A percentile compares a stretch with the other conserved stretches of the same genome.
Evolutionary conservation across 2,888 invertebrate genomes (phyloP).

Genomic region (Thecocarcelia acutangulata): DNA sequence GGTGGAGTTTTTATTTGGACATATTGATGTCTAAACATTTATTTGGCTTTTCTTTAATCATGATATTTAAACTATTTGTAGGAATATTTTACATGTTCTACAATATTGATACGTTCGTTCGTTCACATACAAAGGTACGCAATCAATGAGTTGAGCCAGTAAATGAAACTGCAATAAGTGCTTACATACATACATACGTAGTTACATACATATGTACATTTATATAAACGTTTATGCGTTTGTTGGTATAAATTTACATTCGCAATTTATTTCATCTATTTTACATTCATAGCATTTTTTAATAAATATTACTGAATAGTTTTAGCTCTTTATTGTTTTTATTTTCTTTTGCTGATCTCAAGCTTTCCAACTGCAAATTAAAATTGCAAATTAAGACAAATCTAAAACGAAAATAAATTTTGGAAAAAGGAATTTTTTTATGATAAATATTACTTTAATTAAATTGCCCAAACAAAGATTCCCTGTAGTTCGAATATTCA

Average conservation of each 20-base stretch:
- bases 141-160: conserved; percentile 24
- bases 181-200: too few species aligned
- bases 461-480: too few species aligned
- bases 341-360: neutral
- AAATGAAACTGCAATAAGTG: conserved; percentile 18
- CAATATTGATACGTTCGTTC: conserved; percentile 16
- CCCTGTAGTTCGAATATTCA: too few species aligned
- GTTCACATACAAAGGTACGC: neutral
- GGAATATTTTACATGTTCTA: conserved; percentile 55
- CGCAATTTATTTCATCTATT: conserved; percentile 26
- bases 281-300: conserved; percentile 4
- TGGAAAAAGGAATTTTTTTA: neutral
- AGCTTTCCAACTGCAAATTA: conserved; percentile 1
- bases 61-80: conserved; percentile 50
- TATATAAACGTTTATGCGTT: too few species aligned
- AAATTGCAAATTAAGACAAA: neutral
- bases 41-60: conserved; percentile 69
- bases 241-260: too few species aligned
- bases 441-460: too few species aligned
- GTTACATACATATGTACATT: neutral
- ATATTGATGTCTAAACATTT: conserved; percentile 69
- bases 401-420: neutral
- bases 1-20: conserved; percentile 66
- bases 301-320: conserved; percentile 14
- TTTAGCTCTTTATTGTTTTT: neutral